phyloP scores from a whole-genome alignment of 2,797 vertebrate genomes.

The Chloroceryle inda region DNA sequence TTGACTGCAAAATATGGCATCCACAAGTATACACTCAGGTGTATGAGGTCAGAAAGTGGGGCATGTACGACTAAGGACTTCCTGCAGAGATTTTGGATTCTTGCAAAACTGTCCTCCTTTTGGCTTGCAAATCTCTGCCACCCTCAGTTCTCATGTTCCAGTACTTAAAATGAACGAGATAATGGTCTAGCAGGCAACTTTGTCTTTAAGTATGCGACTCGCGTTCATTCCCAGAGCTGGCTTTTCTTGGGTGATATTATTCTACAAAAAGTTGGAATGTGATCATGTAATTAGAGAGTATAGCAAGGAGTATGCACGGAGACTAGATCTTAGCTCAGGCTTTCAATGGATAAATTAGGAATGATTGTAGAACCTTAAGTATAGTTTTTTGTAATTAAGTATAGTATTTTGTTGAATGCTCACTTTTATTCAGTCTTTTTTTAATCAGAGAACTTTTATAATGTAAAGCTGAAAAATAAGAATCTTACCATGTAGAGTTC shows the following conservation, averaged over 20 bases:
- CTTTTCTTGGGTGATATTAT: neutral
- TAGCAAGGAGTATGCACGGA: neutral
- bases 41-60: neutral
- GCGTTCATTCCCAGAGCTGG: neutral
- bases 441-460: neutral
- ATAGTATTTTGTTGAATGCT: neutral
- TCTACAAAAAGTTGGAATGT: neutral
- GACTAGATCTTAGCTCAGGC: neutral
- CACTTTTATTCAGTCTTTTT: neutral
- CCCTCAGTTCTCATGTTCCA: neutral
- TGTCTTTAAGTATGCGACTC: neutral
- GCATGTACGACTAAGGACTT: rapidly evolving
- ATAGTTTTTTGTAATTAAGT: neutral
- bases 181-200: neutral
- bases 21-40: neutral
- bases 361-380: neutral
- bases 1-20: neutral
- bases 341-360: neutral
- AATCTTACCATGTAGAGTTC: neutral
- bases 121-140: neutral
- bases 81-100: neutral
- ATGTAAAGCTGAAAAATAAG: neutral
- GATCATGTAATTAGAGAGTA: neutral
- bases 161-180: neutral
- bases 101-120: neutral